Evolutionary conservation across 2,888 invertebrate genomes (phyloP), one percentile per base, ranked within the genome.

Genomic region (Rhaphigaster nebulosa): DNA sequence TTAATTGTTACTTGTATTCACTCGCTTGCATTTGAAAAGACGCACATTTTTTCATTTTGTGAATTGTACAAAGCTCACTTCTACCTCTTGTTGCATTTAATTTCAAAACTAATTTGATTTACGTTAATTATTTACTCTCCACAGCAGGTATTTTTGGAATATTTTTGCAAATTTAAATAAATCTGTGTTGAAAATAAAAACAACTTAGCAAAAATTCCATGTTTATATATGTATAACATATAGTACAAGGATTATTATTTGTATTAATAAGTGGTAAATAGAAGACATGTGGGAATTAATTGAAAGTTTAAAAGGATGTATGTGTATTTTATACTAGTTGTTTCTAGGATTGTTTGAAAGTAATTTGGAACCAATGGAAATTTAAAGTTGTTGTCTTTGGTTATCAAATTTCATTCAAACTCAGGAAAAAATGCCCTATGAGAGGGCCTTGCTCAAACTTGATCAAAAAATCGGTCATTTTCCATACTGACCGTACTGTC

Each of bases 361-460:
- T 88, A 65, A 60, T 60, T 88, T 88, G 88, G 45, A 60, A 60
- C 56, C 60, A 60, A 60, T 60, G 38, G 20, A 88, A 41, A 41
- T 56, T 41, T 34, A 56, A 41, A 65, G 34, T 88, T 60, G 60
- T 88, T 45, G 60, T 41, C 41, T 34, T 88, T 88, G 88, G 54
- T 88, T 88, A 34, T 60, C 88, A 88, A 88, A 88, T 88, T 60
- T 60, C 88, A 41, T 88, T 88, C 88, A 88, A 88, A 84, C 60
- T 88, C 88, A 88, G 88, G 88, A 88, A 60, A n/a, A 65, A 54
- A 87, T 34, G 88, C 88, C 60, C 88, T 65, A n/a, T 38, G 23
- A 60, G 54, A 65, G 88, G 88, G 88, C 88, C 88, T 91, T 91
- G 91, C 91, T 91, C 91, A 91, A 91, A 91, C 90, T 91, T 91